Conservation (phyloP, 2,113 vertebrate genomes). For the Vulpes lagopus region DNA sequence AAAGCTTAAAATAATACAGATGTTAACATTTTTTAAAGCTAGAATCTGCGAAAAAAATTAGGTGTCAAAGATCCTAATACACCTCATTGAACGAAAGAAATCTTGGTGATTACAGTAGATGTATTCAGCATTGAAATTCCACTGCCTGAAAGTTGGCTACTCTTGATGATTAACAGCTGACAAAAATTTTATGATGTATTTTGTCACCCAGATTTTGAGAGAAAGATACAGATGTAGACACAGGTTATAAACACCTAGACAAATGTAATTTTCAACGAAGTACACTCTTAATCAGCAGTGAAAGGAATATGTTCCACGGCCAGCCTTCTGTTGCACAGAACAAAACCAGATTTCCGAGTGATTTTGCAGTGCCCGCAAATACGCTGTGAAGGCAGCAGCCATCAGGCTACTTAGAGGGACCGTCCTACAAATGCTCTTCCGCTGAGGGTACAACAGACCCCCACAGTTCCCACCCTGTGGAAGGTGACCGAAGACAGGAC, state of each 20-base stretch:
- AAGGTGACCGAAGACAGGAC: not conserved
- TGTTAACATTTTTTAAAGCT: conserved; percentile 27
- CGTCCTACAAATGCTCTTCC: fast-evolving
- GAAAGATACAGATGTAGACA: not conserved
- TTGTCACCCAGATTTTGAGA: not conserved
- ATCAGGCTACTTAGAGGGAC: not conserved
- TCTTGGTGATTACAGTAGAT: not conserved
- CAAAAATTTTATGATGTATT: not conserved
- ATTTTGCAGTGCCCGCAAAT: not conserved
- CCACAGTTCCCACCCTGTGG: fast-evolving
- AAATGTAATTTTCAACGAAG: not conserved
- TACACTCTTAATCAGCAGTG: not conserved
- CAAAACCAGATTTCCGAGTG: not conserved
- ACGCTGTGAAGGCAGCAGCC: not conserved
- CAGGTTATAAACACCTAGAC: not conserved
- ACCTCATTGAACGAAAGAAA: not conserved
- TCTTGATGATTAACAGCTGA: not conserved
- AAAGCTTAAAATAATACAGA: conserved; percentile 31
- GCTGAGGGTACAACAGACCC: no score
- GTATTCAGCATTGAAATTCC: not conserved
- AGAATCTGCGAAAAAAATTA: not conserved
- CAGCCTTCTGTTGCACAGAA: not conserved
- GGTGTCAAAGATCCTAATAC: not conserved
- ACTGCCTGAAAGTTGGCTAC: not conserved
- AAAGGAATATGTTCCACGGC: not conserved